A percentile compares a stretch with the other conserved stretches of the same genome.
phyloP scores from a whole-genome alignment of 2,888 invertebrate genomes.

The Griposia aprilina region DNA sequence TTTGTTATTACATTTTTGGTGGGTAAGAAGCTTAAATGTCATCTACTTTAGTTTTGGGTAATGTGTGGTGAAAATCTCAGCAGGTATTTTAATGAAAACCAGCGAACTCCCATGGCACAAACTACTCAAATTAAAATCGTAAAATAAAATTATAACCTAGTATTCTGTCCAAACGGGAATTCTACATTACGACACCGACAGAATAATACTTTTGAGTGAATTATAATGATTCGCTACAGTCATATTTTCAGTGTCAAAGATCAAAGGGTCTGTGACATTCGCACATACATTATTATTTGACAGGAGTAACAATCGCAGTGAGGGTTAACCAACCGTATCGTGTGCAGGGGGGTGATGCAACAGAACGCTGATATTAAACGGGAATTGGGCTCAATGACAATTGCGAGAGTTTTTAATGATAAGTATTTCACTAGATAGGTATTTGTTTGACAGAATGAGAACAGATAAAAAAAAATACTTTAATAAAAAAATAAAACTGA shows the following conservation, averaged over 20 bases:
- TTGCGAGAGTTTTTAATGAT: background rate
- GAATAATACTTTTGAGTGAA: background rate
- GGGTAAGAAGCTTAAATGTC: background rate
- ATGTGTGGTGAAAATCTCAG: background rate
- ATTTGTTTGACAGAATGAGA: background rate
- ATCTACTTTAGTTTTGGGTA: background rate
- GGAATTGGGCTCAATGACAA: background rate
- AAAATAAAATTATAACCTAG: background rate
- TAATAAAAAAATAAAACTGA: background rate
- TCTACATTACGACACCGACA: background rate
- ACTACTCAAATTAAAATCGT: background rate
- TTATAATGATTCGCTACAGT: slow-evolving; percentile 33
- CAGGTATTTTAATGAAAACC: background rate
- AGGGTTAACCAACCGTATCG: slow-evolving; percentile 48
- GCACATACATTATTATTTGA: slow-evolving; percentile 36
- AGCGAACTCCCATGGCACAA: background rate
- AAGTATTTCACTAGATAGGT: background rate
- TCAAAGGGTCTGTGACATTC: slow-evolving; percentile 70
- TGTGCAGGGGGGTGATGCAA: slow-evolving; percentile 2
- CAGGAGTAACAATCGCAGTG: slow-evolving; percentile 49
- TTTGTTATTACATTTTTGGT: slow-evolving; percentile 22
- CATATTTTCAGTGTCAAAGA: slow-evolving; percentile 68
- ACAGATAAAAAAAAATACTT: background rate
- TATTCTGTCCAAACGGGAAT: background rate
- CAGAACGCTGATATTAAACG: slow-evolving; percentile 3